Evolutionary conservation across 2,113 vertebrate genomes (phyloP).

Genomic region (Chionodraco myersi): DNA sequence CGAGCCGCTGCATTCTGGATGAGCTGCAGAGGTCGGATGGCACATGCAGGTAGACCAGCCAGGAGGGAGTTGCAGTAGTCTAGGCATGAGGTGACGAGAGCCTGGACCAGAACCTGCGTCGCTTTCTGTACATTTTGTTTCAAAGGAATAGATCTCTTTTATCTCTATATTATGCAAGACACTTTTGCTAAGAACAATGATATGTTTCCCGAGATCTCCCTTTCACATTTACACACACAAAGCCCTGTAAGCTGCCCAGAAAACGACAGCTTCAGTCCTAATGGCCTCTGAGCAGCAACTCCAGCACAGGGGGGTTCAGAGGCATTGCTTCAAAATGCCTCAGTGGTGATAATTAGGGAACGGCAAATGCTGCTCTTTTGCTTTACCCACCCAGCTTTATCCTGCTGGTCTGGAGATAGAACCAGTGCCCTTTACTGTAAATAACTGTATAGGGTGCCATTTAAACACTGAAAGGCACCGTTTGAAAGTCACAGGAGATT

Average conservation of each 20-base stretch:
- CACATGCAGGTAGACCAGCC: too few relatives aligned
- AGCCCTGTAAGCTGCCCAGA: constrained; percentile 7
- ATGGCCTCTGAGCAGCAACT: constrained; percentile 3
- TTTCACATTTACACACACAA: background rate
- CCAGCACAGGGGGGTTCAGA: background rate
- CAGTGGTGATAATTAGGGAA: constrained; percentile 14
- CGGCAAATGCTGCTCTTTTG: constrained; percentile 16
- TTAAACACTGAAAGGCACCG: background rate
- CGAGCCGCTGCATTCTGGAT: too few relatives aligned
- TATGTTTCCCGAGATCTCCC: background rate
- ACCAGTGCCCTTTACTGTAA: constrained; percentile 21
- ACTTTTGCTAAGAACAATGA: background rate
- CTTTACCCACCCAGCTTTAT: constrained; percentile 15
- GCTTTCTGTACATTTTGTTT: background rate
- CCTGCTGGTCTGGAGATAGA: background rate
- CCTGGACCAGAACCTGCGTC: too few relatives aligned
- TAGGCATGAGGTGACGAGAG: too few relatives aligned
- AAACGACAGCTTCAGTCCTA: background rate
- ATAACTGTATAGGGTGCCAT: constrained; percentile 11
- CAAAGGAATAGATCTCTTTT: background rate
- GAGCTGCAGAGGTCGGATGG: too few relatives aligned
- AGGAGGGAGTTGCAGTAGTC: too few relatives aligned
- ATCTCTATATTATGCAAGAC: too few relatives aligned
- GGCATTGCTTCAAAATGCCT: constrained; percentile 5
- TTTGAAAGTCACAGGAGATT: too few relatives aligned